A percentile compares a stretch with the other conserved stretches of the same genome.
These are phyloP conservation scores for Chelonus formosanus DNA, from an alignment of 2,888 invertebrate genomes.

Conservation along the genomic window DNA sequence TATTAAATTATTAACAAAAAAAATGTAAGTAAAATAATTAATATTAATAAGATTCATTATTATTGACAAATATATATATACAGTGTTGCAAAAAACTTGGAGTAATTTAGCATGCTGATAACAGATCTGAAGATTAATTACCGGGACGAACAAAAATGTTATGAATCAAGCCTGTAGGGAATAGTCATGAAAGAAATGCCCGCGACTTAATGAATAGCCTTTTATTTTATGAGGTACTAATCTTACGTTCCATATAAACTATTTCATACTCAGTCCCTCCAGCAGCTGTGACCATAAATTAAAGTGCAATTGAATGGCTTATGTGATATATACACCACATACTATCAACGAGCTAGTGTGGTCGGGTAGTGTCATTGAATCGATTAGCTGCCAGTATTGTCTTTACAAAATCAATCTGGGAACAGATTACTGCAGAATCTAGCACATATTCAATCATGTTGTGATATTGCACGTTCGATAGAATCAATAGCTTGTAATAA, in stretches of 20 bases:
- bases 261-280: conserved; percentile 42
- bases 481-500: too few relatives aligned
- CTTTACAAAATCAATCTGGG: too few relatives aligned
- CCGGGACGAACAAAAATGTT: conserved; percentile 43
- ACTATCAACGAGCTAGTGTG: conserved; percentile 37
- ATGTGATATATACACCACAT: conserved; percentile 40
- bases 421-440: too few relatives aligned
- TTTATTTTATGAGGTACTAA: conserved; percentile 43
- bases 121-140: conserved; percentile 47
- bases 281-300: conserved; percentile 46
- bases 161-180: conserved; percentile 45
- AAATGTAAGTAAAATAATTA: too few relatives aligned
- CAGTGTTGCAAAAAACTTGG: conserved; percentile 38
- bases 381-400: conserved; percentile 32
- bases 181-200: conserved; percentile 11
- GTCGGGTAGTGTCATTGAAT: conserved; percentile 40
- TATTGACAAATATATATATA: too few relatives aligned
- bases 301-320: conserved; percentile 34
- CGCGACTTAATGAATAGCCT: conserved; percentile 39
- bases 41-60: too few relatives aligned
- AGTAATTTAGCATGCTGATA: conserved; percentile 46
- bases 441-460: too few relatives aligned
- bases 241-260: too few relatives aligned
- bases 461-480: too few relatives aligned
- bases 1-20: too few relatives aligned